These are phyloP conservation scores for Pimephales promelas DNA, from an alignment of 2,113 vertebrate species.

Conservation along the genomic window DNA sequence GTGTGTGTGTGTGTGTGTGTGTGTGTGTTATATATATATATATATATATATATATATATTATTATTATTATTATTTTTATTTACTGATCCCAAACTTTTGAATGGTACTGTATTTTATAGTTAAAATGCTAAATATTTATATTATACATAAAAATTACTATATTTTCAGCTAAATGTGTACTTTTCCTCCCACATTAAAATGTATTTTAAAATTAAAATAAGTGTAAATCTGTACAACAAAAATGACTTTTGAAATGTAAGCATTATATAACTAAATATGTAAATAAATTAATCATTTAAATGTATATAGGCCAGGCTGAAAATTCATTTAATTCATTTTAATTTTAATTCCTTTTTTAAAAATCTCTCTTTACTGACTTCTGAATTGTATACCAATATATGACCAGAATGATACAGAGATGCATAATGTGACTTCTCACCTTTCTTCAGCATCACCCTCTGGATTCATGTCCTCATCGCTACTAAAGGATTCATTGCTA, in stretches of 20 bases:
- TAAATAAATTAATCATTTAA: neutral
- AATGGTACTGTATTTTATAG: neutral
- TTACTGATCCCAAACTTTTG: neutral
- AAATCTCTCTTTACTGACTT: too few species aligned
- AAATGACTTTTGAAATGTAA: neutral
- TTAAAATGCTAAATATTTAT: too few species aligned
- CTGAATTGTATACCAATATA: neutral
- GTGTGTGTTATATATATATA: too few species aligned
- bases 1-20: too few species aligned
- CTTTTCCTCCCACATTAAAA: too few species aligned
- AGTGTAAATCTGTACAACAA: neutral
- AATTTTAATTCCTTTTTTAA: too few species aligned
- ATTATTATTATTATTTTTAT: too few species aligned
- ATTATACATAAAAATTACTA: too few species aligned
- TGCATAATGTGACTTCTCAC: slow-evolving; percentile 39
- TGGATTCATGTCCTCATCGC: neutral
- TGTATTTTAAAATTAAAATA: neutral
- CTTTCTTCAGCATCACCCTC: slow-evolving; percentile 17
- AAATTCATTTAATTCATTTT: neutral
- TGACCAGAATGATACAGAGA: neutral
- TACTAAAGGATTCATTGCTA: slow-evolving; percentile 36
- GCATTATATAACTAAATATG: neutral
- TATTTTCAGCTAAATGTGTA: too few species aligned
- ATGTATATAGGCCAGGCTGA: neutral
- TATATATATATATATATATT: too few species aligned